A percentile compares a stretch with the other conserved stretches of the same genome.
These are phyloP conservation scores for Oryctolagus cuniculus DNA, from an alignment of 2,113 vertebrate genomes.

Conservation along the genomic window mOryCun1.1 NC_091445.1:21533501-21534000, in stretches of 20 bases:
- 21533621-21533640: not conserved
- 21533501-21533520: not conserved
- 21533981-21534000: not conserved
- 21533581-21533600: not conserved
- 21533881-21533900: not conserved
- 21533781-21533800: slow-evolving; percentile 25
- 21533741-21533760: slow-evolving; percentile 8
- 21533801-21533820: not conserved
- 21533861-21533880: not conserved
- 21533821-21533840: slow-evolving; percentile 30
- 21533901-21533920: not conserved
- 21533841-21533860: not conserved
- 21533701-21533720: slow-evolving; percentile 11
- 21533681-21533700: not conserved
- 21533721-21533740: not conserved
- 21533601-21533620: not conserved
- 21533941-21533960: not conserved
- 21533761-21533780: not conserved
- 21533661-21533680: slow-evolving; percentile 31
- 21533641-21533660: not conserved
- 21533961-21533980: not conserved
- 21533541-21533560: slow-evolving; percentile 1
- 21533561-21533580: not conserved
- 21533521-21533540: not conserved
- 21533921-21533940: not conserved